Evolutionary conservation across 2,797 vertebrate species (phyloP), one percentile per base, ranked within the genome.

Genomic region (Enteromius argenteus): DNA sequence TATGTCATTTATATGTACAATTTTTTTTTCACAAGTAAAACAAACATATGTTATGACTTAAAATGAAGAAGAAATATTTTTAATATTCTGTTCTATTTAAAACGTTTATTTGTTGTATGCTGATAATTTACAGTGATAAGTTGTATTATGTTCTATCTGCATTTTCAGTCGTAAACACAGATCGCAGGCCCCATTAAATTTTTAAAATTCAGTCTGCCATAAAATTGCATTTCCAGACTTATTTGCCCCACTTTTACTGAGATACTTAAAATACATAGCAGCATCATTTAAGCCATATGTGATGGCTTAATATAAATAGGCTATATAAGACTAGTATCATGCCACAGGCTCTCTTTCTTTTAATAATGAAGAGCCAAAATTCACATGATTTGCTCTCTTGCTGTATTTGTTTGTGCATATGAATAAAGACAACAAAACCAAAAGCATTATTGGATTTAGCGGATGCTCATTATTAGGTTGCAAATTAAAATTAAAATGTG

Each of bases 281-380:
- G n/a, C n/a, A 71, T 44, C 10, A 80, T 44, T 67, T 68, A 10
- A 71, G 30, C n/a, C 32, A 53, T 74, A 67, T 67, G 14, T 79
- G 79, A 81, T 27, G 4, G n/a, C 56, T 58, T n/a, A 23, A 23
- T 58, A 58, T 21, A 53, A 53, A 21, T 46, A 46, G 13, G 14
- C 13, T 53, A 21, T 19, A 19, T 56, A 49, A 67, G 30, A 27
- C 49, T 75, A 32, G 15, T 78, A 42, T 37, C 58, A 60, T 80
- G 66, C 80, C 72, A 86, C 66, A 81, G 15, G 64, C 67, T 51
- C 64, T 77, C n/a, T 56, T 88, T 76, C 46, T 72, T 86, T 74
- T 85, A 60, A 11, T n/a, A 58, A 58, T 11, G 21, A 4, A 58
- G n/a, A n/a, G n/a, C 56, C 56, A 58, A 58, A 58, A 58, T 60